These are phyloP conservation scores for Hyperoplus immaculatus DNA, from an alignment of 2,797 vertebrate genomes.

Conservation along the genomic window DNA sequence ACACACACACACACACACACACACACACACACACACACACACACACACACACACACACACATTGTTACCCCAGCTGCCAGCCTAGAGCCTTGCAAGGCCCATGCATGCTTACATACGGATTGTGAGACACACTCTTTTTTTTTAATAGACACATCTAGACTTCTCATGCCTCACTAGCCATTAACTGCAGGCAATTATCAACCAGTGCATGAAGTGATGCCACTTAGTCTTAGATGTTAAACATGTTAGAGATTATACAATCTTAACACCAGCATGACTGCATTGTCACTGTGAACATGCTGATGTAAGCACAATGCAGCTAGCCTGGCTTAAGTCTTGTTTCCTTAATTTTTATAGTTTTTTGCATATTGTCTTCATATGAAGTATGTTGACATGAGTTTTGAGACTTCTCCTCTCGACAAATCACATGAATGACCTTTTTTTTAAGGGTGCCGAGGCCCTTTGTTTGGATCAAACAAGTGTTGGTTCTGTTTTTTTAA, in stretches of 20 bases:
- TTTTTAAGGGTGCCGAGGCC: background rate
- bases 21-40: slow-evolving; percentile 28
- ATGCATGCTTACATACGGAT: slow-evolving; percentile 47
- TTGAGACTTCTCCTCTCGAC: background rate
- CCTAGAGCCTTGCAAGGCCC: slow-evolving; percentile 35
- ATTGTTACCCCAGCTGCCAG: slow-evolving; percentile 54
- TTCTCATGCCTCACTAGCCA: slow-evolving; percentile 54
- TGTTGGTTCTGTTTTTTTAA: too few species aligned
- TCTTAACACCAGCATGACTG: background rate
- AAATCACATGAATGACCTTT: background rate
- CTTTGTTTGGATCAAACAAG: too few species aligned
- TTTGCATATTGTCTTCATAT: background rate
- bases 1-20: background rate
- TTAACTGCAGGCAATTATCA: slow-evolving; percentile 50
- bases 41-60: too few species aligned
- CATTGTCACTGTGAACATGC: background rate
- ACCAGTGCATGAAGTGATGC: slow-evolving; percentile 52
- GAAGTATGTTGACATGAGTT: background rate
- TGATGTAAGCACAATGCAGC: background rate
- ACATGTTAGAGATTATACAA: background rate
- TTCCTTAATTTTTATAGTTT: too few species aligned
- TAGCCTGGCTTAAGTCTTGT: background rate
- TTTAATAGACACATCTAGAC: slow-evolving; percentile 51
- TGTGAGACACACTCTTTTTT: slow-evolving; percentile 45
- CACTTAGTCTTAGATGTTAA: slow-evolving; percentile 29